Evolutionary conservation across 2,888 invertebrate species (phyloP).

Genomic region (Agrochola circellaris): DNA sequence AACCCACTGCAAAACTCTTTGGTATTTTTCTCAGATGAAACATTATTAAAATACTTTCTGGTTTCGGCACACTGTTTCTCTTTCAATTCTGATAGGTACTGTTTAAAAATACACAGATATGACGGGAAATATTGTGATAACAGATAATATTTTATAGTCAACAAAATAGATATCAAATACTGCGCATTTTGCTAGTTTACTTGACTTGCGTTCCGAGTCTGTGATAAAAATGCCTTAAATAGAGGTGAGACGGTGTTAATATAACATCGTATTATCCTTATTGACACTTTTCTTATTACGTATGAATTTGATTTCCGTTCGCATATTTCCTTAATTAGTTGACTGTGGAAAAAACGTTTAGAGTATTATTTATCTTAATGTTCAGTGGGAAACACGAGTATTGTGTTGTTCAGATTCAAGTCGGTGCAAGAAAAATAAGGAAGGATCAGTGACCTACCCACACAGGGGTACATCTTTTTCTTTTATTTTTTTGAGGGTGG

Average conservation of each 20-base stretch:
- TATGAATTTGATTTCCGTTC: background rate
- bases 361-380: background rate
- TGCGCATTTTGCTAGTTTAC: background rate
- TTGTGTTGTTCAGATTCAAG: background rate
- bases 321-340: background rate
- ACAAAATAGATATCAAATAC: slow-evolving; percentile 11
- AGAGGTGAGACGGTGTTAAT: background rate
- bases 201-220: background rate
- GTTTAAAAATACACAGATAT: slow-evolving; percentile 8
- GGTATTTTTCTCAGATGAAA: slow-evolving; percentile 10
- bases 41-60: slow-evolving; percentile 19
- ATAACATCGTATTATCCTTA: background rate
- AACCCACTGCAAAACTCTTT: background rate
- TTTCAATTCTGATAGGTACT: background rate
- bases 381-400: background rate
- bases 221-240: background rate
- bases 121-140: background rate
- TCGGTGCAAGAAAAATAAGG: background rate
- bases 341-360: slow-evolving; percentile 7
- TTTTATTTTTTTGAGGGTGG: too few species aligned
- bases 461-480: too few species aligned
- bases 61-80: background rate
- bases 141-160: slow-evolving; percentile 12
- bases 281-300: background rate
- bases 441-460: background rate